phyloP scores from a whole-genome alignment of 2,797 vertebrate genomes.

The Sciurus carolinensis region DNA sequence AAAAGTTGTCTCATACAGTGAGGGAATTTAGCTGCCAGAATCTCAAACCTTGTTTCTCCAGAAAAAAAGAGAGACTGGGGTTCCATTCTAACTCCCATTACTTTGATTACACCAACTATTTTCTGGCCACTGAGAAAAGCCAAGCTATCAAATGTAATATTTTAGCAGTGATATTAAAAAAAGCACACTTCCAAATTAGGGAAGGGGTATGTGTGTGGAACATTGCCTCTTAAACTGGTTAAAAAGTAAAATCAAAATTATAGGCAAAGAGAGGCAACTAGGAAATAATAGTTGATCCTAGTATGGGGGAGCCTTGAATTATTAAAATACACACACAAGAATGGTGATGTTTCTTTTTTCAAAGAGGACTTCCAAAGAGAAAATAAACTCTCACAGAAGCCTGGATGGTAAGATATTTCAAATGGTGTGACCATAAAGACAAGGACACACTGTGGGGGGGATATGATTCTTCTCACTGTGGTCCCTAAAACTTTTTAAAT shows the following conservation, averaged over 20 bases:
- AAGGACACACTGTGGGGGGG: background rate
- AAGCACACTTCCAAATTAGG: slow-evolving; percentile 74
- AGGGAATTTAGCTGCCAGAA: background rate
- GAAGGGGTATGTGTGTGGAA: slow-evolving; percentile 32
- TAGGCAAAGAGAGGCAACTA: slow-evolving; percentile 5
- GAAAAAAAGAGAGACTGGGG: background rate
- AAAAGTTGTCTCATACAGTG: background rate
- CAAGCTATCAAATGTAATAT: slow-evolving; percentile 65
- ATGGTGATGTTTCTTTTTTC: slow-evolving; percentile 52
- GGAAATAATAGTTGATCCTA: slow-evolving; percentile 50
- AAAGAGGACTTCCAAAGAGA: slow-evolving; percentile 40
- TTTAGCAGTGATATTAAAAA: slow-evolving; percentile 58
- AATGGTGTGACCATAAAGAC: background rate
- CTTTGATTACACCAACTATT: slow-evolving; percentile 72
- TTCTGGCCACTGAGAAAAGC: slow-evolving; percentile 75
- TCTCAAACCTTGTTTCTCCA: slow-evolving; percentile 14
- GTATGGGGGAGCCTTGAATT: slow-evolving; percentile 56
- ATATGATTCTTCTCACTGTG: background rate
- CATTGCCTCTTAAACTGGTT: slow-evolving; percentile 58
- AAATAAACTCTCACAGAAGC: slow-evolving; percentile 42
- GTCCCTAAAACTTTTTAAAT: slow-evolving; percentile 14
- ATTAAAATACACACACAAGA: background rate
- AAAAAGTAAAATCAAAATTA: slow-evolving; percentile 74
- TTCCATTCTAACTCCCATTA: slow-evolving; percentile 79
- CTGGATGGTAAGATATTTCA: background rate